Evolutionary conservation across 1,140 invertebrate species (phyloP), one percentile per base, ranked within the genome.

Genomic region (Acromyrmex heyeri): DNA sequence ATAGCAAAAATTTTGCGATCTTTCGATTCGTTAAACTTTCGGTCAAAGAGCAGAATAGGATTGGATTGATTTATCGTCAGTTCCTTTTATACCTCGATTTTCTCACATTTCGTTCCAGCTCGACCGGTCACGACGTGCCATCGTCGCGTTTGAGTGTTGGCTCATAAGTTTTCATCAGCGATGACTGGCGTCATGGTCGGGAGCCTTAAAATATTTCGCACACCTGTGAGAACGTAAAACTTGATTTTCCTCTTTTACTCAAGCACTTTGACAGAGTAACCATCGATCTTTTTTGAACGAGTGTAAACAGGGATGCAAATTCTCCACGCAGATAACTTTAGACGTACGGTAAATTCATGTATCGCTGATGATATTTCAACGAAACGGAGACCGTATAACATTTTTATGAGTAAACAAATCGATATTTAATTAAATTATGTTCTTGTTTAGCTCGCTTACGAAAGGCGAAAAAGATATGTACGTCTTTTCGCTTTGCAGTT

Each of bases 51-150:
- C 38, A n/a, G 30, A n/a, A 78, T 10, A 38, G 12, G 72, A 21
- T 16, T n/a, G 44, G 53, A 73, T 83, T 76, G 87, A 89, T 90
- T 88, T 90, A 89, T 89, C 76, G 50, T 27, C 61, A 50, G 53
- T 50, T 59, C 21, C 50, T 65, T 76, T 73, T 69, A 16, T 53
- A 61, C 44, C 85, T 90, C 65, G 65, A 89, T 90, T 87, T 79
- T 89, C 85, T 89, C 87, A 69, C 73, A 87, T 88, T 88, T 87
- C 61, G 59, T 78, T 67, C n/a, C 64, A 44, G 65, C n/a, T 18
- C n/a, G 62, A 79, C 75, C 34, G 57, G 67, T 86, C 88, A 85
- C 79, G 87, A 89, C 21, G 34, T 55, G 27, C 75, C 65, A 78
- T 75, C 72, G 53, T 79, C 72, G 64, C 83, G 30, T 59, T 70